phyloP scores from a whole-genome alignment of 2,797 vertebrate genomes.

The Acomys russatus region DNA sequence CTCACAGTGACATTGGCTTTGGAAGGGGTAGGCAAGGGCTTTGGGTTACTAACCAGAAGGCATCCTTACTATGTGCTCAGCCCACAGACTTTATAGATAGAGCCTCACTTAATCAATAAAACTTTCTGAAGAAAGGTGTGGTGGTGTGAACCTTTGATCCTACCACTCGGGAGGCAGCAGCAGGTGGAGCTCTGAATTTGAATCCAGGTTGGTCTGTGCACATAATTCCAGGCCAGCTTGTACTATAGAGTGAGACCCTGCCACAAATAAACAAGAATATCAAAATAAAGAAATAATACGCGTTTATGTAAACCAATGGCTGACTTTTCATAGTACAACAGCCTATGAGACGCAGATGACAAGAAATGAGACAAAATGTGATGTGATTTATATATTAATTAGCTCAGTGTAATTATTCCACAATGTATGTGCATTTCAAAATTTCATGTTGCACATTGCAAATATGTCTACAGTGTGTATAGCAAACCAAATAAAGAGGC shows the following conservation, averaged over 20 bases:
- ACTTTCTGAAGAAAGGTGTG: neutral
- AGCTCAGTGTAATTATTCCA: neutral
- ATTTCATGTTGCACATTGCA: neutral
- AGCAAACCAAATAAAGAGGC: neutral
- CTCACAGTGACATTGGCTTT: neutral
- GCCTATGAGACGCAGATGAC: neutral
- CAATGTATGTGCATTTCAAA: neutral
- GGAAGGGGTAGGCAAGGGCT: neutral
- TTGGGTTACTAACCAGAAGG: neutral
- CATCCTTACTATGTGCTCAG: neutral
- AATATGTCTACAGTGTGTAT: neutral
- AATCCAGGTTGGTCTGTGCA: neutral
- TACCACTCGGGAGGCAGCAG: neutral
- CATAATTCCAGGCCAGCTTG: neutral
- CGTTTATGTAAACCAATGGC: neutral
- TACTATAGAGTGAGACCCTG: neutral
- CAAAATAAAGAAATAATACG: too few species aligned
- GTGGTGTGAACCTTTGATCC: neutral
- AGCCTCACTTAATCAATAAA: neutral
- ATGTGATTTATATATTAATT: neutral
- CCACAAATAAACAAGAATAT: neutral
- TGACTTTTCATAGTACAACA: neutral
- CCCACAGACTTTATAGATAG: neutral
- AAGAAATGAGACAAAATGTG: slow-evolving; percentile 21
- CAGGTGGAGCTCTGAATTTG: neutral